Percentiles rank a stretch among this genome's conserved stretches.
Evolutionary conservation across 2,797 vertebrate species (phyloP).

Genomic region (Sciurus carolinensis): DNA sequence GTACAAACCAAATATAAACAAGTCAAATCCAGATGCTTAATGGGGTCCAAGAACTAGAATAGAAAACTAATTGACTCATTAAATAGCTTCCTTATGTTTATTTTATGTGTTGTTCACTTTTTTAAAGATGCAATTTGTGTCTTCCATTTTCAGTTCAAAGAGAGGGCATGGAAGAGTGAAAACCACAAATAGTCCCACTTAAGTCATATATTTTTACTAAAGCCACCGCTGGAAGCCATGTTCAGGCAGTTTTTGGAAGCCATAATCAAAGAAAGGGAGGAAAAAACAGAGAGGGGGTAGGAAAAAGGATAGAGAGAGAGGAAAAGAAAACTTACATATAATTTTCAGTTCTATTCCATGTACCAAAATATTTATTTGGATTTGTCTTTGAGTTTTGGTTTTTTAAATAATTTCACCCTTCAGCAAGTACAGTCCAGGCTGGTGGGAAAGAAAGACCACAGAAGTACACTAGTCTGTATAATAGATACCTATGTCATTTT

Average conservation of each 20-base stretch:
- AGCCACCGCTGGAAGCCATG: background rate
- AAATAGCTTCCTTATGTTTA: slow-evolving; percentile 53
- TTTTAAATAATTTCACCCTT: background rate
- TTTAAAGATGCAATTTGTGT: slow-evolving; percentile 28
- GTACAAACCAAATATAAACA: slow-evolving; percentile 57
- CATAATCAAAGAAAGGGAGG: slow-evolving; percentile 4
- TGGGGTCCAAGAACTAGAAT: slow-evolving; percentile 1
- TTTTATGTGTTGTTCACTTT: slow-evolving; percentile 24
- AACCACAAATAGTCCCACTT: background rate
- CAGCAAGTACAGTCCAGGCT: background rate
- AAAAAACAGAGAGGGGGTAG: background rate
- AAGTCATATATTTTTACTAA: slow-evolving; percentile 39
- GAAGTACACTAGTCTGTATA: background rate
- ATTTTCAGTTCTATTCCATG: slow-evolving; percentile 35
- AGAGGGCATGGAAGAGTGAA: slow-evolving; percentile 10
- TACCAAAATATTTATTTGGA: slow-evolving; percentile 23
- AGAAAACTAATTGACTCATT: slow-evolving; percentile 50
- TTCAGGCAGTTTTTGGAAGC: slow-evolving; percentile 10
- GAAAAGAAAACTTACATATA: background rate
- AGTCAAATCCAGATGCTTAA: slow-evolving; percentile 59
- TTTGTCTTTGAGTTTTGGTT: slow-evolving; percentile 31
- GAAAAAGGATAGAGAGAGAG: background rate
- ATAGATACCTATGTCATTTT: background rate
- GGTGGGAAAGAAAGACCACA: background rate
- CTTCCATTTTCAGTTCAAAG: slow-evolving; percentile 69